Evolutionary conservation across 2,888 invertebrate species (phyloP), one percentile per base, ranked within the genome.

Genomic region (Salpingus planirostris): DNA sequence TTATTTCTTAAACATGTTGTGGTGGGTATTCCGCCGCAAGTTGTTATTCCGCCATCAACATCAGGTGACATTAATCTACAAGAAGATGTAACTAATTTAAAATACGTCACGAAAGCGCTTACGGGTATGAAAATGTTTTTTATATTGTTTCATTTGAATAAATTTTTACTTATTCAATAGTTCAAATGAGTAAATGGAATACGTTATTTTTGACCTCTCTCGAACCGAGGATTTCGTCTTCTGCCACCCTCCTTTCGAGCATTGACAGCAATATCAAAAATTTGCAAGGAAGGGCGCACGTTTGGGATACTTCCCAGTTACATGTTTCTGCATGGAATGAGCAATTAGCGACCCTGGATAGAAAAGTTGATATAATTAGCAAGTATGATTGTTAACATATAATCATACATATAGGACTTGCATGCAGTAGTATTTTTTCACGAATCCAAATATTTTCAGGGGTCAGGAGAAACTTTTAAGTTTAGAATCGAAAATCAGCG

Each of bases 291-390:
- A 62, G 69, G 28, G 66, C 70, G 0, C 68, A 69, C 38, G 65
- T 66, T 2, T 71, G 71, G 71, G 67, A 69, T 30, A 68, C 69
- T 14, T 68, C 70, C 46, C 68, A 68, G 39, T 64, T 69, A 40
- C 70, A 70, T 44, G 66, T 70, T 22, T 59, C 67, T 10, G 65
- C 70, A 0, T 71, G 71, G 71, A 70, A 69, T 36, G 69, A 70
- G 21, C 69, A 69, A 42, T 63, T 71, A 34, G 66, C 66, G 36
- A 57, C 66, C 2, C 49, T 69, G 6, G 70, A 70, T 47, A 62
- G 65, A 38, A 71, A 71, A 54, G 54, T 72, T 12, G 66, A 66
- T 36, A 57, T 70, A 15, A 60, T 73, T 8, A 66, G 62, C 50
- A 66, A 65, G 64, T 63, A 49, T 34, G 45, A 18, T 23, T n/a